Base-by-base conservation (phyloP, 2,113 vertebrate genomes). In the Myocastor coypus region DNA sequence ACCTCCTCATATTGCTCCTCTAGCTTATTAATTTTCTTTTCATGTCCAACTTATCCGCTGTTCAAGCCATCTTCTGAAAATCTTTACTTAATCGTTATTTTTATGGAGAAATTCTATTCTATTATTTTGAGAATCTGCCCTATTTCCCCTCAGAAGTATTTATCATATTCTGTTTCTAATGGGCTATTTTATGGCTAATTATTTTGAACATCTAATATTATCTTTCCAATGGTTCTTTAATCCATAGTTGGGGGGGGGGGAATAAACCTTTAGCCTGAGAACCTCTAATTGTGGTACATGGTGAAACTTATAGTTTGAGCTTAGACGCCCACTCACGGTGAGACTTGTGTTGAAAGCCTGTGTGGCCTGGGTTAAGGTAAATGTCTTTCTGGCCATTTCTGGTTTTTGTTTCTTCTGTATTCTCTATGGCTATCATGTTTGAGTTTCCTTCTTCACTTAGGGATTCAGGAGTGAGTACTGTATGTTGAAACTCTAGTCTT, bases 21-120 rank as follows among this genome's bases (percentile, higher is more conserved):
- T 63, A 17, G 40, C 64, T 95, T 89, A 86, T 92, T 83, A 24
- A 82, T 83, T 90, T n/a, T 83, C 46, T 89, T 88, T 87, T 87
- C 12, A 34, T n/a, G 50, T 63, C 75, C 42, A 42, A 80, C 20
- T 73, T 69, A 89, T 63, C 46, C 81, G 52, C 32, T 69, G 5
- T 77, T 93, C 57, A 59, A 46, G 26, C 16, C 37, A 69, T 86
- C 94, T 46, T n/a, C 83, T 64, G 40, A 91, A 59, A 30, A 30
- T 34, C 52, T 93, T 75, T 20, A 55, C 40, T 86, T 55, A 34
- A 40, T 77, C 66, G 59, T 92, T 94, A 61, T 86, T 63, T 69
- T 89, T 83, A 94, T 55, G 24, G 57, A 34, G 61, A 83, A 80
- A 94, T 22, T 68, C 64, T 63, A 37, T 19, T 40, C 24, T 32